Conservation (phyloP, 1,140 invertebrate species). For the Achatina immaculata region DNA sequence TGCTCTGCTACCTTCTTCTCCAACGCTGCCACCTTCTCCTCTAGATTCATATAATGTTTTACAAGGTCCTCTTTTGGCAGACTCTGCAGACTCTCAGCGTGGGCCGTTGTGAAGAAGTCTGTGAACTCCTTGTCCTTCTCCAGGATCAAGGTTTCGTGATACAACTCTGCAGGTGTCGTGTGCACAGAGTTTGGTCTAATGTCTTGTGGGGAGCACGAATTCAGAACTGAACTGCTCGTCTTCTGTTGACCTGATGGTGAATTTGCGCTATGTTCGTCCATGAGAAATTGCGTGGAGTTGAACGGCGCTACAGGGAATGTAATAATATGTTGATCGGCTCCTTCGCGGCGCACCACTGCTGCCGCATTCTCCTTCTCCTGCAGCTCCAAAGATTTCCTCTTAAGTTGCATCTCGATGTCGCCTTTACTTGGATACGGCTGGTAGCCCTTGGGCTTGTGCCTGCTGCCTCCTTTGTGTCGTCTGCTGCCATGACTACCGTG, state of each 20-base stretch:
- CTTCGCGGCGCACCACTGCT: constrained; percentile 22
- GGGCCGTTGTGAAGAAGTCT: constrained; percentile 29
- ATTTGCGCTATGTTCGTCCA: constrained; percentile 30
- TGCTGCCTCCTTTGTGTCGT: constrained; percentile 34
- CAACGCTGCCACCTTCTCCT: constrained; percentile 31
- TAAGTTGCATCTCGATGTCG: constrained; percentile 12
- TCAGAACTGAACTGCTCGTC: constrained; percentile 20
- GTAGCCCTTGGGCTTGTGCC: constrained; percentile 30
- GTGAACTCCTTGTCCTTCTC: constrained; percentile 35
- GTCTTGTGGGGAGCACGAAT: background rate
- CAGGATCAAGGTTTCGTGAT: background rate
- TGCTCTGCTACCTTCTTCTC: constrained; percentile 32
- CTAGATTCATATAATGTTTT: constrained; percentile 37
- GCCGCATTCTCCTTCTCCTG: constrained; percentile 40
- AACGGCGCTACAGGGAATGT: constrained; percentile 35
- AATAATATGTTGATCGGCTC: constrained; percentile 11
- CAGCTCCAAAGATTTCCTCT: constrained; percentile 28
- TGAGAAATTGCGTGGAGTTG: constrained; percentile 38
- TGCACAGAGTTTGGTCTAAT: constrained; percentile 4
- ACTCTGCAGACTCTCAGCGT: constrained; percentile 36
- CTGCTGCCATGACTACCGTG: constrained; percentile 40
- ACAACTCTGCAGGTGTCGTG: constrained; percentile 9
- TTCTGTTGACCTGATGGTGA: constrained; percentile 19
- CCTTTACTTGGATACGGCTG: constrained; percentile 13
- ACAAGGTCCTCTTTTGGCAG: constrained; percentile 39